These are phyloP conservation scores for Rostratula benghalensis DNA, from an alignment of 2,113 vertebrate genomes.

Conservation along the genomic window DNA sequence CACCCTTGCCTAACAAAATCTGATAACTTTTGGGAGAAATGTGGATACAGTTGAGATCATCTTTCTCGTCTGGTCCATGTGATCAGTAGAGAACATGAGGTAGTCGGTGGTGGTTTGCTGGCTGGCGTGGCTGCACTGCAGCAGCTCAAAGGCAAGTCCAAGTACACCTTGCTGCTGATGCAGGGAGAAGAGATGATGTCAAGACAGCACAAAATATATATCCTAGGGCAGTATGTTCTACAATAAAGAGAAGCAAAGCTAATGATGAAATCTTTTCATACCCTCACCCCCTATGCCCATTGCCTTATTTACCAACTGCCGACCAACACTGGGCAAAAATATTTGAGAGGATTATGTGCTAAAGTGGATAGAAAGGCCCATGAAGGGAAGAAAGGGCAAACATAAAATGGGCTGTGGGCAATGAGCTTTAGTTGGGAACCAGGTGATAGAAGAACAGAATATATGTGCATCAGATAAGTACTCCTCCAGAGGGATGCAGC, in stretches of 20 bases:
- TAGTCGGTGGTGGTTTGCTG: neutral
- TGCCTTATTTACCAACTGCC: too few relatives aligned
- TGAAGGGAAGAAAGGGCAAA: neutral
- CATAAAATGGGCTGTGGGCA: neutral
- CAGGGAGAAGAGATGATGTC: neutral
- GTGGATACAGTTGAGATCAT: neutral
- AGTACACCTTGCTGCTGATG: neutral
- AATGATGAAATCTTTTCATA: too few relatives aligned
- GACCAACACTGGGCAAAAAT: too few relatives aligned
- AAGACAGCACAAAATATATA: neutral
- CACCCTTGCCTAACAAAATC: neutral
- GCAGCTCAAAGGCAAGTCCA: neutral
- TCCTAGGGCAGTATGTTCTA: neutral
- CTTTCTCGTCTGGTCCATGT: neutral
- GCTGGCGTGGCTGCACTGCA: accelerated
- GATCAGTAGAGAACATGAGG: accelerated
- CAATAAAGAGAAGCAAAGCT: neutral
- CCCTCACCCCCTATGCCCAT: too few relatives aligned
- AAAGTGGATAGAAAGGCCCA: neutral
- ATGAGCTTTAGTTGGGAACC: neutral
- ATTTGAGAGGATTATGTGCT: accelerated
- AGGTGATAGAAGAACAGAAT: neutral
- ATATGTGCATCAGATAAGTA: neutral
- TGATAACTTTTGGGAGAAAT: neutral
- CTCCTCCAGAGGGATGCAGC: neutral